A percentile compares a stretch with the other conserved stretches of the same genome.
These are phyloP conservation scores for Drosophila helvetica DNA, from an alignment of 2,888 invertebrate species.

Conservation along the genomic window DNA sequence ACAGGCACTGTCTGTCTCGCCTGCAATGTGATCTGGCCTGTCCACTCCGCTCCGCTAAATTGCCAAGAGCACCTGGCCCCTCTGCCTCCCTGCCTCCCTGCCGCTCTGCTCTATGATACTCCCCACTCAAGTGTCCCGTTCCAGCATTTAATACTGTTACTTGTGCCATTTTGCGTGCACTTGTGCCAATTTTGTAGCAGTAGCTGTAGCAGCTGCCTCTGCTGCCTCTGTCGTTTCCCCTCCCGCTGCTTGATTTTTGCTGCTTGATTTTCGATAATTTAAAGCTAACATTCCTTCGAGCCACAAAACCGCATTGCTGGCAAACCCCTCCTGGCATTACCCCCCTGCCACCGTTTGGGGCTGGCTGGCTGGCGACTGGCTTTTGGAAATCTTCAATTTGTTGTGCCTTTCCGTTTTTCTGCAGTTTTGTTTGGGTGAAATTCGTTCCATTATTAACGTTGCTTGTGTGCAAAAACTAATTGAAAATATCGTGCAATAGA, in stretches of 20 bases:
- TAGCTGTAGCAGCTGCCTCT: constrained; percentile 11
- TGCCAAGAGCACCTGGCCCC: constrained; percentile 22
- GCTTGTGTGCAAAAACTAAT: constrained; percentile 60
- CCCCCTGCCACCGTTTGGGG: background rate
- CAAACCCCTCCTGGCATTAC: constrained; percentile 19
- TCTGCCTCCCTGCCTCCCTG: constrained; percentile 8
- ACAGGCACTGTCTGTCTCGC: background rate
- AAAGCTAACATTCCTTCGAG: constrained; percentile 64
- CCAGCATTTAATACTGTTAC: constrained; percentile 66
- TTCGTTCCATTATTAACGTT: constrained; percentile 35
- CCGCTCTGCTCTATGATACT: constrained; percentile 4
- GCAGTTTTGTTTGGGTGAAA: constrained; percentile 63
- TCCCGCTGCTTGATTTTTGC: constrained; percentile 51
- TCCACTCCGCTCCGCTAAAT: constrained; percentile 46
- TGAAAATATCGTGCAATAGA: constrained; percentile 56
- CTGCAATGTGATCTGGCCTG: background rate
- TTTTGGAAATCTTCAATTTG: constrained; percentile 60
- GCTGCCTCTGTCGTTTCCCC: background rate
- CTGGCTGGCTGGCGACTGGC: constrained; percentile 45
- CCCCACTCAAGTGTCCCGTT: constrained; percentile 29
- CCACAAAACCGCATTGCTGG: constrained; percentile 71
- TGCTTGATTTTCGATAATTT: constrained; percentile 71
- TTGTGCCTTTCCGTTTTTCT: constrained; percentile 30
- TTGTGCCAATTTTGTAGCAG: constrained; percentile 73
- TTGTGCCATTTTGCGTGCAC: constrained; percentile 73